These are phyloP conservation scores for Gadopsis marmoratus DNA, from an alignment of 2,797 vertebrate species.

Conservation along the genomic window DNA sequence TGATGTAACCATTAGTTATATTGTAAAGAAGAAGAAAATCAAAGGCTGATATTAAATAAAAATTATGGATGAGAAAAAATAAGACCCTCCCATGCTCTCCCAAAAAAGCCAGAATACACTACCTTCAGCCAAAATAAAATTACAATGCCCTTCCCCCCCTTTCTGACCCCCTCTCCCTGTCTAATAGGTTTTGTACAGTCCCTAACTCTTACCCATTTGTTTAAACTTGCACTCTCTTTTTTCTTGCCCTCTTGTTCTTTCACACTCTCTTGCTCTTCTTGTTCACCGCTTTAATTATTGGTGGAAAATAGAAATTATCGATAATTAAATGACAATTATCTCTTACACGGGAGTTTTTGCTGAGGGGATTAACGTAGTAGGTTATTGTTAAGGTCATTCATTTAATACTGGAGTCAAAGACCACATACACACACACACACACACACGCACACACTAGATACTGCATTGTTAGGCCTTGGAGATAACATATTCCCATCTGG, in stretches of 20 bases:
- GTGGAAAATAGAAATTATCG: conserved; percentile 73
- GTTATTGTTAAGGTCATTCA: conserved; percentile 79
- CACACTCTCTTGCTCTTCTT: conserved; percentile 45
- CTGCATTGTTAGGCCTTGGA: conserved; percentile 45
- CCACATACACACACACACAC: conserved; percentile 4
- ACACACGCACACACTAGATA: conserved; percentile 26
- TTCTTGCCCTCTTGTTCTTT: conserved; percentile 57
- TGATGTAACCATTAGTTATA: neutral
- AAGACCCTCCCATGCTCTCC: neutral
- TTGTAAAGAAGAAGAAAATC: neutral
- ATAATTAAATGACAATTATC: conserved; percentile 83
- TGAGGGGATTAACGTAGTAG: conserved; percentile 69
- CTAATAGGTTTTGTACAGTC: neutral
- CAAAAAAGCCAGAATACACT: neutral
- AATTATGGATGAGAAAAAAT: neutral
- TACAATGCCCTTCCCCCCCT: neutral
- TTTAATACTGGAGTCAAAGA: conserved; percentile 65
- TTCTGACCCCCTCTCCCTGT: neutral
- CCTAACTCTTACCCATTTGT: conserved; percentile 12
- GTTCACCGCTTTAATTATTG: conserved; percentile 75
- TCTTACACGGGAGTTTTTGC: conserved; percentile 62
- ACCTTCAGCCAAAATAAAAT: conserved; percentile 2
- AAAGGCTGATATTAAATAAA: neutral
- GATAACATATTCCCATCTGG: conserved; percentile 62
- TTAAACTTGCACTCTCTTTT: conserved; percentile 35